Evolutionary conservation across 2,113 vertebrate species (phyloP).

Genomic region (Oxygymnocypris stewartii): DNA sequence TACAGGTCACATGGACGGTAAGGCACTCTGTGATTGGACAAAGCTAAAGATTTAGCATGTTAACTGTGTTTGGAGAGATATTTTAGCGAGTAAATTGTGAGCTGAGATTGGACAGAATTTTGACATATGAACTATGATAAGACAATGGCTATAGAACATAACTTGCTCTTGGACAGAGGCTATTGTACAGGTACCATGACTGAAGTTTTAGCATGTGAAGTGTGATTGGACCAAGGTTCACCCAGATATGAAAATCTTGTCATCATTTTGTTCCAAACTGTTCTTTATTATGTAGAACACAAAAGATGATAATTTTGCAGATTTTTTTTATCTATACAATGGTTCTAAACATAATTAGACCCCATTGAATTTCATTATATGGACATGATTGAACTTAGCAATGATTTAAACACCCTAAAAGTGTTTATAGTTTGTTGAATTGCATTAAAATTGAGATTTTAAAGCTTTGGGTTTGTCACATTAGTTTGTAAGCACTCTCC

Average conservation of each 20-base stretch:
- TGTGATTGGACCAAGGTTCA: background rate
- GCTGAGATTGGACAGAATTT: background rate
- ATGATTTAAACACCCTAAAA: background rate
- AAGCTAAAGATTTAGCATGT: no score
- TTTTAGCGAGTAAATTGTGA: background rate
- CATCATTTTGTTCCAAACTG: background rate
- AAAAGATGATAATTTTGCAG: background rate
- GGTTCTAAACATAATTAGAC: no score
- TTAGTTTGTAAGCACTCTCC: constrained; percentile 34
- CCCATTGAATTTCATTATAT: no score
- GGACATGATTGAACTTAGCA: background rate
- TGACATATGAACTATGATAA: background rate
- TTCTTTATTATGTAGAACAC: background rate
- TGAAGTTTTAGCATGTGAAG: background rate
- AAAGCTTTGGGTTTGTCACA: constrained; percentile 29
- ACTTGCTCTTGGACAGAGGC: background rate
- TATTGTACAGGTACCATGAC: background rate
- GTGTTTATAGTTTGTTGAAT: constrained; percentile 43
- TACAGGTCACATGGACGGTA: constrained; percentile 98
- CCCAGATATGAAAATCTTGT: background rate
- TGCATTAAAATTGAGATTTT: constrained; percentile 27
- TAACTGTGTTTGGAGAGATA: no score
- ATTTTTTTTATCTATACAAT: background rate
- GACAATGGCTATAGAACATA: background rate
- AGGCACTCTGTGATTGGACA: constrained; percentile 64